A percentile compares a stretch with the other conserved stretches of the same genome.
These are phyloP conservation scores for Microtus pennsylvanicus DNA, from an alignment of 2,113 vertebrate species.

Conservation along the genomic window DNA sequence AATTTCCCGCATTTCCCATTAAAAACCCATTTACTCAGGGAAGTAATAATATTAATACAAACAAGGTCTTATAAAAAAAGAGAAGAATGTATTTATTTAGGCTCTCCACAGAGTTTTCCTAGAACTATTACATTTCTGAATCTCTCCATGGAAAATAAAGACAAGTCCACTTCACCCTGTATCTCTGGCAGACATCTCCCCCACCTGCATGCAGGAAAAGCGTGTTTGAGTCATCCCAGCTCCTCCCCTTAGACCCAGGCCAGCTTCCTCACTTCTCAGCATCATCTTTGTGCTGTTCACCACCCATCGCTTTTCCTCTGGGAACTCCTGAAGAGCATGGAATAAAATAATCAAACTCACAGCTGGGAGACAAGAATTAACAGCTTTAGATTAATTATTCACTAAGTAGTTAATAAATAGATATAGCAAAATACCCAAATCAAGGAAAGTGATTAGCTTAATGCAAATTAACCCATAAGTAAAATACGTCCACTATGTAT, in stretches of 20 bases:
- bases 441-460: not conserved
- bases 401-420: not conserved
- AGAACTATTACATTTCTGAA: not conserved
- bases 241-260: too few species aligned
- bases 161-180: not conserved
- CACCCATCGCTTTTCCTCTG: not conserved
- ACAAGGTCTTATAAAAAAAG: not conserved
- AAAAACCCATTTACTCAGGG: not conserved
- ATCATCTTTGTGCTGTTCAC: accelerated
- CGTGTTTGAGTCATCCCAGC: not conserved
- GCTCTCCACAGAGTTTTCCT: not conserved
- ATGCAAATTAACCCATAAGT: not conserved
- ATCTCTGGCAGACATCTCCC: not conserved
- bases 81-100: not conserved
- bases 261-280: too few species aligned
- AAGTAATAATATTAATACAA: not conserved
- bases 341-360: not conserved
- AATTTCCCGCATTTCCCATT: not conserved
- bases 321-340: not conserved
- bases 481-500: not conserved
- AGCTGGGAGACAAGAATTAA: not conserved
- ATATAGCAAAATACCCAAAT: not conserved
- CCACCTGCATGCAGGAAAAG: not conserved
- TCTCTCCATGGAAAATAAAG: not conserved
- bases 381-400: not conserved